Evolutionary conservation across 1,140 invertebrate species (phyloP), one percentile per base, ranked within the genome.

Genomic region (Brachionus rubens): DNA sequence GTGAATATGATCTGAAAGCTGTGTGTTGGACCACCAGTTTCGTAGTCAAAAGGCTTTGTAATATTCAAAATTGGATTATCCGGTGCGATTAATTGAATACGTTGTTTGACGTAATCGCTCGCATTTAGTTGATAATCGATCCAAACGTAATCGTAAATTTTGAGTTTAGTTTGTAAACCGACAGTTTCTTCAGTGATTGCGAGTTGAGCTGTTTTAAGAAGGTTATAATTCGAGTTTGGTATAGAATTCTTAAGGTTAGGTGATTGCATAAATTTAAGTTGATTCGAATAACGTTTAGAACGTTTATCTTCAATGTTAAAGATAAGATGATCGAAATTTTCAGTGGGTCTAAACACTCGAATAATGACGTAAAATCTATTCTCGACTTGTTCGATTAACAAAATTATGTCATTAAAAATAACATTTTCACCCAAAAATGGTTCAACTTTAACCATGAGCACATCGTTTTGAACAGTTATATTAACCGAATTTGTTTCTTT

Each of bases 91-190:
- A 72, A 30, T 48, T 72, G 46, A 54, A 72, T 72, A 16, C 68
- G 43, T 41, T 72, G 28, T 21, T 54, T 48, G 7, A 72, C 68
- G 19, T 72, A 72, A 19, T 72, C 68, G 2, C 12, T 72, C 2
- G 68, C 68, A 33, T 72, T 54, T 24, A 72, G 24, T 41, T 72
- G 46, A 36, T 72, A 72, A 30, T 72, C 68, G 24, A 48, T 30
- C 68, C 68, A 72, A 3, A 72, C 68, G 50, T 28, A 41, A 21
- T 72, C 68, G 46, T 72, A 72, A 10, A 72, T 72, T 72, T 72
- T 72, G 9, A 72, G 46, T n/a, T 48, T 72, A 24, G 68, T 72
- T 24, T 72, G 68, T 28, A 72, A 33, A 14, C 68, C 68, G 46
- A 72, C 68, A 26, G 68, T 72, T 21, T 72, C 46, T 54, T 72